Evolutionary conservation across 2,888 invertebrate species (phyloP).

Genomic region (Bombyx huttoni): DNA sequence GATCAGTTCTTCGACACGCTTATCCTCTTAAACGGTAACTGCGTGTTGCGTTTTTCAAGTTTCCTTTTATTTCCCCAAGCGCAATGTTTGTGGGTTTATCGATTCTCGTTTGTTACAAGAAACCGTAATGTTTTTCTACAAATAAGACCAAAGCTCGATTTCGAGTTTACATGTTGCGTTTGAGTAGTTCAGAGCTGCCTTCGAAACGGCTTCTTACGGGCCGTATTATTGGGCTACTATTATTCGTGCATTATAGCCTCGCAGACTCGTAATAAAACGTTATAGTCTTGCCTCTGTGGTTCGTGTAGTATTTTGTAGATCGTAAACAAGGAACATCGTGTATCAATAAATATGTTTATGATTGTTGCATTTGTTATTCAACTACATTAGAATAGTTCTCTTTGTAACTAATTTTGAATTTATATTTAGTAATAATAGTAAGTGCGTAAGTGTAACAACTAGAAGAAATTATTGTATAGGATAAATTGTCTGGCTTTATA

Average conservation of each 20-base stretch:
- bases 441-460: too few species aligned
- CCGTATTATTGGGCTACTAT: slow-evolving; percentile 34
- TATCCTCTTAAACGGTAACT: too few species aligned
- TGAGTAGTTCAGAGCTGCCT: slow-evolving; percentile 41
- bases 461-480: too few species aligned
- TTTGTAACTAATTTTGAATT: slow-evolving; percentile 1
- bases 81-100: too few species aligned
- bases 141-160: neutral
- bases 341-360: slow-evolving; percentile 35
- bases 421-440: neutral
- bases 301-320: slow-evolving; percentile 41
- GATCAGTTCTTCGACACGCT: too few species aligned
- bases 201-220: slow-evolving; percentile 34
- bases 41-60: too few species aligned
- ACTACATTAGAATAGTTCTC: slow-evolving; percentile 5
- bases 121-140: too few species aligned
- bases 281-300: slow-evolving; percentile 42
- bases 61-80: too few species aligned
- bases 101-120: too few species aligned
- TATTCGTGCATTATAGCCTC: slow-evolving; percentile 42
- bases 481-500: too few species aligned
- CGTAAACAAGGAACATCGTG: slow-evolving; percentile 46
- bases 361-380: slow-evolving; percentile 20
- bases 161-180: neutral
- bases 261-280: slow-evolving; percentile 51